Percentiles rank a stretch among this genome's conserved stretches.
Evolutionary conservation across 2,797 vertebrate species (phyloP).

Genomic region (Ctenosaura bakeri): DNA sequence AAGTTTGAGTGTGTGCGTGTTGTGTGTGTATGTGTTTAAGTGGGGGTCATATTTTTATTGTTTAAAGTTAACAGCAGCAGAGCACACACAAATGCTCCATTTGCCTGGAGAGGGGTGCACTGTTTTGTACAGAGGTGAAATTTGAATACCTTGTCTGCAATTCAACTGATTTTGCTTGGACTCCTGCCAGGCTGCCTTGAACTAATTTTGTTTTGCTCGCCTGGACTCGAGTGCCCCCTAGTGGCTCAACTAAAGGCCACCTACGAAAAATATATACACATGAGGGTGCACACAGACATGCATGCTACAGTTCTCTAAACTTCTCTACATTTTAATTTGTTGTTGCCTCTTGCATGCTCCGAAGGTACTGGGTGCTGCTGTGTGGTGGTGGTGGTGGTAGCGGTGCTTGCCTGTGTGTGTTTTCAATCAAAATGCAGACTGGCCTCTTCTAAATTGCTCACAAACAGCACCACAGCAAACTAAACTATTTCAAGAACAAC

Average conservation of each 20-base stretch:
- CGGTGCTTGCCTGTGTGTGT: background rate
- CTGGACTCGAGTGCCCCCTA: conserved; percentile 70
- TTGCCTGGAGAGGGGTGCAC: background rate
- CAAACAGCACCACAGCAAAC: conserved; percentile 5
- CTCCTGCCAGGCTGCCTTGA: background rate
- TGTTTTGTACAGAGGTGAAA: conserved; percentile 26
- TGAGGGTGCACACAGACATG: too few species aligned
- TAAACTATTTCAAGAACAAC: conserved; percentile 12
- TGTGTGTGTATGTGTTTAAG: background rate
- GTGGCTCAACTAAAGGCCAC: conserved; percentile 36
- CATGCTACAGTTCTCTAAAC: background rate
- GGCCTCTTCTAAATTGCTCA: background rate
- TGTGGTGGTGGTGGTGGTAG: background rate
- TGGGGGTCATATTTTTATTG: background rate
- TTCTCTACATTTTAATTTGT: background rate
- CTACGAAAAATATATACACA: background rate
- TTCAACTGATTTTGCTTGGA: conserved; percentile 24
- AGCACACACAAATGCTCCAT: background rate
- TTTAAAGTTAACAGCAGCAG: conserved; percentile 15
- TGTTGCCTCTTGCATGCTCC: background rate
- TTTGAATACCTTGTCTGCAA: conserved; percentile 16
- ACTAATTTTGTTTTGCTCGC: conserved; percentile 46
- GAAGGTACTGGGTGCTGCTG: background rate
- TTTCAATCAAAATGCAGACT: conserved; percentile 30
- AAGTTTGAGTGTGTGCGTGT: background rate